Base-by-base conservation (phyloP, 2,113 vertebrate genomes). In the Callorhinus ursinus region DNA sequence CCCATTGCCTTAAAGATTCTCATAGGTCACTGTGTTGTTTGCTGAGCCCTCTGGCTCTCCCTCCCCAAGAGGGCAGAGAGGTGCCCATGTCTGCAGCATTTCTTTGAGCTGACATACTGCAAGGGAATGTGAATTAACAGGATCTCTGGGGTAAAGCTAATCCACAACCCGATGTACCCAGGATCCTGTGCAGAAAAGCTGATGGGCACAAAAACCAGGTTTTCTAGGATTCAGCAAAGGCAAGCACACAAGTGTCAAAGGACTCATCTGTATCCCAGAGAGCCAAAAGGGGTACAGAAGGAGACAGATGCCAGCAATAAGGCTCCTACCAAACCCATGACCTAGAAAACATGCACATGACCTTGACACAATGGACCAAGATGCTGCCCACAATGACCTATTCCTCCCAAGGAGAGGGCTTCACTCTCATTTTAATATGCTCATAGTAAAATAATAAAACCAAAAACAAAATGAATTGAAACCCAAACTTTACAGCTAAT, bases 71-170 rank as follows among this genome's bases (percentile, higher is more conserved):
- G n/a, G 72, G 39, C 22, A 80, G 46, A 77, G 13, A 80, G 81
- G 36, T 2, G 0, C n/a, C 90, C 59, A 39, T 4, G 59, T 92
- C 86, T 92, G 42, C 67, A 59, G 85, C 65, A 28, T 61, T 74
- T 96, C 89, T 81, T 79, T 76, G 59, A 67, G 72, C 39, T 85
- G 72, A 71, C 8, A 19, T 0, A 15, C 18, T 51, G 61, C 33
- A 63, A 90, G 90, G 42, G 36, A 94, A 15, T 19, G 65, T 42
- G 53, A 90, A 83, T 77, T 77, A 85, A 59, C 49, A 72, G 63
- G 90, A 26, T 94, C 81, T 88, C 49, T 31, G 49, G 13, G 22
- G 77, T 76, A 71, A 95, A 53, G 53, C 72, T 95, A 81, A 93
- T 84, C 77, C 65, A 85, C 72, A 61, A n/a, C 49, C 5, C 0